Conservation (phyloP, 2,113 vertebrate species). For the Manacus vitellinus region DNA sequence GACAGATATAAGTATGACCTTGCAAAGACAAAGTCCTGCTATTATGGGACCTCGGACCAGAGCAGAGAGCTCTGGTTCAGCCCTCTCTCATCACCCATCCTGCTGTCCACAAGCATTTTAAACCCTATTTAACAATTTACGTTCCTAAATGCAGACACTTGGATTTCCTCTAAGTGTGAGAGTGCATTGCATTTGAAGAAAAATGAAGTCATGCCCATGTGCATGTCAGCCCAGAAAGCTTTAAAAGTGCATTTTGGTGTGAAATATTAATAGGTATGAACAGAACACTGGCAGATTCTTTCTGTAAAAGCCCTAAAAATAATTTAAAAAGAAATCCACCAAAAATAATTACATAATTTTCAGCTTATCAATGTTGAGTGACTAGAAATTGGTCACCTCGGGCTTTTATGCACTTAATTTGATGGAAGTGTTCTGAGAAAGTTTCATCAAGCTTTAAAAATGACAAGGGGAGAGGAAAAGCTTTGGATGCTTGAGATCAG, state of each 20-base stretch:
- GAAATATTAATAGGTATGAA: constrained; percentile 66
- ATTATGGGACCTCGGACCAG: not conserved
- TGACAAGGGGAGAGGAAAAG: not conserved
- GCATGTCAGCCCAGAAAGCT: constrained; percentile 31
- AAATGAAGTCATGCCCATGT: constrained; percentile 9
- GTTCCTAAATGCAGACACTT: not conserved
- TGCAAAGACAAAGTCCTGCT: not conserved
- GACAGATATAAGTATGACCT: not conserved
- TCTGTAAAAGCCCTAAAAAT: constrained; percentile 61
- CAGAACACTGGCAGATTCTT: constrained; percentile 29
- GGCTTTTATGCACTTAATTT: constrained; percentile 51
- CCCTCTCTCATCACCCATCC: not conserved
- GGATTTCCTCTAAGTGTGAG: not conserved
- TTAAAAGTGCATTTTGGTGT: constrained; percentile 56
- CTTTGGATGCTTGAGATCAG: not conserved
- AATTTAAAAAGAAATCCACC: not conserved
- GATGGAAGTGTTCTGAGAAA: constrained; percentile 52
- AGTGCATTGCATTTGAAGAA: not conserved
- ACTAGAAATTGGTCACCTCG: not conserved
- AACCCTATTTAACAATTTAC: constrained; percentile 17
- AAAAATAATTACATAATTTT: constrained; percentile 52
- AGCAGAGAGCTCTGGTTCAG: not conserved
- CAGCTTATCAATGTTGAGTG: not conserved
- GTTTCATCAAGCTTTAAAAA: constrained; percentile 17
- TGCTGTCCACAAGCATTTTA: not conserved